phyloP scores from a whole-genome alignment of 2,113 vertebrate species.

The Alexandromys fortis region DNA sequence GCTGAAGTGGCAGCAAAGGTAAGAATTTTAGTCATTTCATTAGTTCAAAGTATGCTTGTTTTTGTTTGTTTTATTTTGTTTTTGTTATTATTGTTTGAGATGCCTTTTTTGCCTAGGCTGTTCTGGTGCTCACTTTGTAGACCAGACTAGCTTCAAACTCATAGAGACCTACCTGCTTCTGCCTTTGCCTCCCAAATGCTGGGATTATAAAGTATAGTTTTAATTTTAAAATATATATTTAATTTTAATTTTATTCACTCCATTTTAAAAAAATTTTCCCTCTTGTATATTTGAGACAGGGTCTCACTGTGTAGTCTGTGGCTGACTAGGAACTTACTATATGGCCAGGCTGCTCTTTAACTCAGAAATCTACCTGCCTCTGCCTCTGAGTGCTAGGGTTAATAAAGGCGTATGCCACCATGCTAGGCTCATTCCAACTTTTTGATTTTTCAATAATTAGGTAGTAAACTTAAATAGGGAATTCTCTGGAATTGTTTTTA shows the following conservation, averaged over 20 bases:
- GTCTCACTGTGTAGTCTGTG: background rate
- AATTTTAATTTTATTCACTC: no score
- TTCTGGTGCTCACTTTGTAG: background rate
- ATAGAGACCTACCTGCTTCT: background rate
- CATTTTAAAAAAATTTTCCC: background rate
- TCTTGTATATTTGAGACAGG: background rate
- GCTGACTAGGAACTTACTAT: background rate
- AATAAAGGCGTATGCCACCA: background rate
- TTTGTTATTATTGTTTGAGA: background rate
- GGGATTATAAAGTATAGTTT: background rate
- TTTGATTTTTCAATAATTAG: background rate
- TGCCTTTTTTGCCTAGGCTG: background rate
- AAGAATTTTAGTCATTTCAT: slow-evolving; percentile 68
- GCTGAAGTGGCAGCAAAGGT: slow-evolving; percentile 99
- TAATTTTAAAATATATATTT: no score
- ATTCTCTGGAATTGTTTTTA: background rate
- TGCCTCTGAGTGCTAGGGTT: background rate
- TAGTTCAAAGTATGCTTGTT: background rate
- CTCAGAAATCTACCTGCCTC: background rate
- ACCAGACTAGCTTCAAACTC: background rate
- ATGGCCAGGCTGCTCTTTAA: background rate
- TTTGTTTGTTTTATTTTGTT: background rate
- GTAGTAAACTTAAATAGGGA: background rate
- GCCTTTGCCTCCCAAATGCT: background rate
- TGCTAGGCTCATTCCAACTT: background rate